These are phyloP conservation scores for Lycocorax pyrrhopterus DNA, from an alignment of 2,113 vertebrate genomes.

Conservation along the genomic window DNA sequence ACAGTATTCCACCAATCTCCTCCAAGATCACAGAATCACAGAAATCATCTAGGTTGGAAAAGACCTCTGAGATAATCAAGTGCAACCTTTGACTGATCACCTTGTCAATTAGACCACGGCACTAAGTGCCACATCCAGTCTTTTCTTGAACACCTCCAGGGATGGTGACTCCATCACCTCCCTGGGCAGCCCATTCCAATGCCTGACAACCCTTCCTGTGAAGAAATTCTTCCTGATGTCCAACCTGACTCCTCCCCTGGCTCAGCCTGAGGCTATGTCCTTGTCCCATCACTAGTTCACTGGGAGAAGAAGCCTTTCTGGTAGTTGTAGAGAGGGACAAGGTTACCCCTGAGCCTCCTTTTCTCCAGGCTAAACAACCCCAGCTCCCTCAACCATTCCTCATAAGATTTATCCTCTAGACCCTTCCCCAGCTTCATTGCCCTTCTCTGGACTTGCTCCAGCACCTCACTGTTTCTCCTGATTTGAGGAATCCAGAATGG, in stretches of 20 bases:
- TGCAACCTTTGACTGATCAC: background rate
- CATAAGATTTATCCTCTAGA: background rate
- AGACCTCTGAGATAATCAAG: background rate
- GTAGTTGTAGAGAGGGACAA: background rate
- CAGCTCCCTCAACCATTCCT: background rate
- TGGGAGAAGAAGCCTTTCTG: background rate
- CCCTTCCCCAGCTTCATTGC: background rate
- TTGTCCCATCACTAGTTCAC: background rate
- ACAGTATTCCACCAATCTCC: background rate
- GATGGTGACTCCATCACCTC: background rate
- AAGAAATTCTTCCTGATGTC: background rate
- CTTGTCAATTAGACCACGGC: background rate
- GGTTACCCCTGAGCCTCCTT: background rate
- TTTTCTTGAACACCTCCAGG: background rate
- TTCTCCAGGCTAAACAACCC: background rate
- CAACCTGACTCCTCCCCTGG: background rate
- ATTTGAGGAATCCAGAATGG: background rate
- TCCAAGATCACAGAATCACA: background rate
- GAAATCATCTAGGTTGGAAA: background rate
- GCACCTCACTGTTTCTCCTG: background rate
- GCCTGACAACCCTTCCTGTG: background rate
- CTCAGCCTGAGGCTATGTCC: background rate
- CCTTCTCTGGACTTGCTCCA: background rate
- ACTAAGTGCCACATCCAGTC: background rate
- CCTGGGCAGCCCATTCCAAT: background rate